Evolutionary conservation across 2,797 vertebrate species (phyloP).

Genomic region (Setipinna tenuifilis): DNA sequence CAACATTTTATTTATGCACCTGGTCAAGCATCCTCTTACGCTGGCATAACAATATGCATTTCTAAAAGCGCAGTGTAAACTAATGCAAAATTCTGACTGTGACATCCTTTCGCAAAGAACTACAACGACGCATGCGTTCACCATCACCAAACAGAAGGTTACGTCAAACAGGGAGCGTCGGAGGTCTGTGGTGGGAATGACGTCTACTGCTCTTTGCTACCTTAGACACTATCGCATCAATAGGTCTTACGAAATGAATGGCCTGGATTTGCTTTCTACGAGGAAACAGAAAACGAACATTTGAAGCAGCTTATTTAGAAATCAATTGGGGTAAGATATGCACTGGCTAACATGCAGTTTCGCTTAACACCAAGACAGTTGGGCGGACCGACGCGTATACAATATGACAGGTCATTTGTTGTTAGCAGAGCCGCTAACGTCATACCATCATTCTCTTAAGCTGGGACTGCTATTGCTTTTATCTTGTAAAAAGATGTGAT

Average conservation of each 20-base stretch:
- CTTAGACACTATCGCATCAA: slow-evolving; percentile 3
- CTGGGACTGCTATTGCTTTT: not conserved
- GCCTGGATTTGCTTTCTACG: not conserved
- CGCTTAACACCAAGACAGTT: not conserved
- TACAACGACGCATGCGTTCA: slow-evolving; percentile 4
- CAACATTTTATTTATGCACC: not conserved
- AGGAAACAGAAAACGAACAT: not conserved
- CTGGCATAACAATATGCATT: not conserved
- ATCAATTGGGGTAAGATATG: not conserved
- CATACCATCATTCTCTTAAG: not conserved
- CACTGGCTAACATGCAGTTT: not conserved
- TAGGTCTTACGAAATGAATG: not conserved
- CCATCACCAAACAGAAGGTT: not conserved
- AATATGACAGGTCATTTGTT: slow-evolving; percentile 22
- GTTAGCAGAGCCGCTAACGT: slow-evolving; percentile 15
- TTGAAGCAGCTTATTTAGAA: not conserved
- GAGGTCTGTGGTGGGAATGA: not conserved
- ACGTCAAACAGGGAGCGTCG: slow-evolving; percentile 18
- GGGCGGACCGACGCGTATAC: not conserved
- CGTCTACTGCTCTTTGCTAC: not conserved
- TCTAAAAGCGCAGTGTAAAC: not conserved
- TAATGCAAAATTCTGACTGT: not conserved
- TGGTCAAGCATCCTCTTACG: not conserved
- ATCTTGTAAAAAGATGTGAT: not conserved
- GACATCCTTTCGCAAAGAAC: not conserved